Percentiles rank a stretch among this genome's conserved stretches.
Conservation (phyloP, 2,113 vertebrate species). For the Cettia cetti region DNA sequence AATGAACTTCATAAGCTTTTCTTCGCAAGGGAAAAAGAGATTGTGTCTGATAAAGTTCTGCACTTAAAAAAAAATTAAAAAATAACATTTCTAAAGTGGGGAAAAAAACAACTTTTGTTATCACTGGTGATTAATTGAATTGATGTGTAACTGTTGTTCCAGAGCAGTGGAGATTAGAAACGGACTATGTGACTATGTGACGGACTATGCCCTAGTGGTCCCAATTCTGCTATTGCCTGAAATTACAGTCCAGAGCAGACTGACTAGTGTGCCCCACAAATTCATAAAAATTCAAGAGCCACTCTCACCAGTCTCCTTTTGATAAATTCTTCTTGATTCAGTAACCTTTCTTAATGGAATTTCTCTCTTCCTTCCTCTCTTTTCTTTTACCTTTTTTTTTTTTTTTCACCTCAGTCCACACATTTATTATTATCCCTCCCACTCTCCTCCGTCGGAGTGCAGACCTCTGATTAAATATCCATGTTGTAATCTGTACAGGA, state of each 20-base stretch:
- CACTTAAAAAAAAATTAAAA: not conserved
- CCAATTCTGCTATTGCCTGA: slow-evolving; percentile 44
- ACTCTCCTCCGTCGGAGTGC: not conserved
- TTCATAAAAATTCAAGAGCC: slow-evolving; percentile 57
- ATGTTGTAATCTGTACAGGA: slow-evolving; percentile 59
- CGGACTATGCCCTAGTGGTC: slow-evolving; percentile 5
- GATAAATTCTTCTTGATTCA: slow-evolving; percentile 74
- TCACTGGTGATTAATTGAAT: slow-evolving; percentile 7
- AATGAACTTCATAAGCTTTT: slow-evolving; percentile 52
- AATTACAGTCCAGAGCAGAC: slow-evolving; percentile 50
- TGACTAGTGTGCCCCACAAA: slow-evolving; percentile 3
- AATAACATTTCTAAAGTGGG: not conserved
- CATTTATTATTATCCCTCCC: slow-evolving; percentile 45
- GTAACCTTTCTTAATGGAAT: slow-evolving; percentile 69
- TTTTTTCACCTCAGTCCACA: not conserved
- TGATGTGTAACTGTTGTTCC: slow-evolving; percentile 7
- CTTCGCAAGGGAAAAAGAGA: slow-evolving; percentile 37
- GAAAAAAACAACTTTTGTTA: slow-evolving; percentile 29
- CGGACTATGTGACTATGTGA: too few species aligned
- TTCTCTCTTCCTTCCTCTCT: slow-evolving; percentile 45
- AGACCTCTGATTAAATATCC: slow-evolving; percentile 70
- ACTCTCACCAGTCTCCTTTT: slow-evolving; percentile 53
- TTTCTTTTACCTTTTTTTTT: slow-evolving; percentile 20
- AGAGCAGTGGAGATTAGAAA: slow-evolving; percentile 38
- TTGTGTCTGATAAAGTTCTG: slow-evolving; percentile 15